Conservation (phyloP, 2,797 vertebrate genomes). For the Allochrocebus solatus region DNA sequence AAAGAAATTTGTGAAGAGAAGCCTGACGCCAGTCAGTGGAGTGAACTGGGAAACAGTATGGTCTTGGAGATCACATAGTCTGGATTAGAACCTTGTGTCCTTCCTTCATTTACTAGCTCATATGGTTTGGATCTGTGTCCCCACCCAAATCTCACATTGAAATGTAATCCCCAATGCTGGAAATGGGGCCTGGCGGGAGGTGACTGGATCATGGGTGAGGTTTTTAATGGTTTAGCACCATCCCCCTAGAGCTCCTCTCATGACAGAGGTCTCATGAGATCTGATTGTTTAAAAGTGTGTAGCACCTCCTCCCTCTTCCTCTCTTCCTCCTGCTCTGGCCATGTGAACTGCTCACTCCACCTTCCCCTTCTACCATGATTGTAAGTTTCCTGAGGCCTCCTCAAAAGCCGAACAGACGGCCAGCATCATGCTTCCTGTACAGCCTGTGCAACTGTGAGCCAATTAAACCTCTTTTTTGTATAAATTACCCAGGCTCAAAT, state of each 20-base stretch:
- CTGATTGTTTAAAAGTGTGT: not conserved
- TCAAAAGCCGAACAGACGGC: not conserved
- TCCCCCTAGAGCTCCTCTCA: not conserved
- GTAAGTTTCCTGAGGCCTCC: not conserved
- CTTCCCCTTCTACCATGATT: not conserved
- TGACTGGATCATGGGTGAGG: not conserved
- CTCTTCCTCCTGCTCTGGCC: not conserved
- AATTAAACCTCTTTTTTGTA: not conserved
- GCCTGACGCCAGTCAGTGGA: not conserved
- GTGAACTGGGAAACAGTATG: not conserved
- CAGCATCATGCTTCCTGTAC: not conserved
- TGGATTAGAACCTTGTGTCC: not conserved
- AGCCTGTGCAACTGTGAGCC: not conserved
- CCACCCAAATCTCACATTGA: not conserved
- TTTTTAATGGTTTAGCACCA: not conserved
- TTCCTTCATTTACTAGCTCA: conserved; percentile 6
- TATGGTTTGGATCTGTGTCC: not conserved
- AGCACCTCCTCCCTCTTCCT: not conserved
- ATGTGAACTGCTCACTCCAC: not conserved
- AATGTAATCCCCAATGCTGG: not conserved
- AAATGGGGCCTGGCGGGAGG: not conserved
- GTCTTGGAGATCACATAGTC: not conserved
- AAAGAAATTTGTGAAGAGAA: conserved; percentile 35
- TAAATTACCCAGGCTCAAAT: not conserved
- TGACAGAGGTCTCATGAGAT: not conserved